Percentiles rank a stretch among this genome's conserved stretches.
phyloP scores from a whole-genome alignment of 2,797 vertebrate genomes.

The Ceryle rudis region DNA sequence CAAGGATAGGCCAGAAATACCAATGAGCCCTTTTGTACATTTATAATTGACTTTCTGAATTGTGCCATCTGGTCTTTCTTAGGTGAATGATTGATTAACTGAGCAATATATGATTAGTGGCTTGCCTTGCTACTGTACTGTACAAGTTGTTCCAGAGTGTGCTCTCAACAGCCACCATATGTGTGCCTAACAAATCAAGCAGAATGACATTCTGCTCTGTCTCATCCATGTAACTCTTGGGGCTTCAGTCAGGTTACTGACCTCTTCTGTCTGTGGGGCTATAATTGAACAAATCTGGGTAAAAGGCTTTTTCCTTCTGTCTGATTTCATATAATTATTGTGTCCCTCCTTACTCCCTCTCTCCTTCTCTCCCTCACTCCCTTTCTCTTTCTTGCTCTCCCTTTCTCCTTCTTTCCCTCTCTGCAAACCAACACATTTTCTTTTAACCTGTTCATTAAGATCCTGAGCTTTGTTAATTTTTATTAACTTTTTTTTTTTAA shows the following conservation, averaged over 20 bases:
- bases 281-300: neutral
- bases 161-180: neutral
- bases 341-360: neutral
- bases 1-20: neutral
- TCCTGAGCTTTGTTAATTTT: neutral
- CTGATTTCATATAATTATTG: neutral
- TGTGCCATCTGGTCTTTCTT: slow-evolving; percentile 33
- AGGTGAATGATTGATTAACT: slow-evolving; percentile 42
- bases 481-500: neutral
- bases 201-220: neutral
- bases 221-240: neutral
- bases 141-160: neutral
- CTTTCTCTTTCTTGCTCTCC: neutral
- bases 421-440: neutral
- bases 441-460: neutral
- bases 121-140: neutral
- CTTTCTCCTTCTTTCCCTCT: neutral
- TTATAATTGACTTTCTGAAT: neutral
- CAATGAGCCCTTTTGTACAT: neutral
- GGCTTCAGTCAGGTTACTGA: neutral
- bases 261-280: neutral
- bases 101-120: slow-evolving; percentile 14
- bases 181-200: neutral
- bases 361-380: neutral
- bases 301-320: fast-evolving